Conservation (phyloP, 2,113 vertebrate genomes). For the Echinops telfairi region DNA sequence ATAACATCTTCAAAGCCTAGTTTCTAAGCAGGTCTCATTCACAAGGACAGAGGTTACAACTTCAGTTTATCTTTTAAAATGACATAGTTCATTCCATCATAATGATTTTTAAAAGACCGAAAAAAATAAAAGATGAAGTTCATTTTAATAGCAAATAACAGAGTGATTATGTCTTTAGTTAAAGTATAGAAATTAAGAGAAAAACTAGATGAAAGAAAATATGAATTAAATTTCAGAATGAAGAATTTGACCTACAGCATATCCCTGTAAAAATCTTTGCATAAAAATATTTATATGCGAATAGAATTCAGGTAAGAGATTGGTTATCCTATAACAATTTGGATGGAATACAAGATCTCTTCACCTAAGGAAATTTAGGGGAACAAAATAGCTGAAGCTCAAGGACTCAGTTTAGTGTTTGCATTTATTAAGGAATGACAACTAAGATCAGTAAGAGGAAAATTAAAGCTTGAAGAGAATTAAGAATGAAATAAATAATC, state of each 20-base stretch:
- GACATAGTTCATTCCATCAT: neutral
- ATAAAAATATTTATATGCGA: fast-evolving
- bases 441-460: neutral
- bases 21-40: neutral
- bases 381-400: neutral
- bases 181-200: neutral
- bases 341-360: neutral
- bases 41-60: neutral
- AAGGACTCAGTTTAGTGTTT: neutral
- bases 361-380: neutral
- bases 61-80: neutral
- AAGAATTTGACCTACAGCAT: neutral
- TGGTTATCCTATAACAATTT: neutral
- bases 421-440: neutral
- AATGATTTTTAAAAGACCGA: neutral
- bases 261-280: neutral
- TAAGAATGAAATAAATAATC: neutral
- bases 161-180: neutral
- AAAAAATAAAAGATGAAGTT: neutral
- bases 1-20: too few relatives aligned
- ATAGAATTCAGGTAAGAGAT: neutral
- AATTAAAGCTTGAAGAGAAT: neutral
- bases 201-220: slow-evolving; percentile 25
- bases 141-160: neutral
- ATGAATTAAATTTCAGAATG: neutral